Conservation (phyloP, 1,140 invertebrate species). For the Nylanderia fulva region DNA sequence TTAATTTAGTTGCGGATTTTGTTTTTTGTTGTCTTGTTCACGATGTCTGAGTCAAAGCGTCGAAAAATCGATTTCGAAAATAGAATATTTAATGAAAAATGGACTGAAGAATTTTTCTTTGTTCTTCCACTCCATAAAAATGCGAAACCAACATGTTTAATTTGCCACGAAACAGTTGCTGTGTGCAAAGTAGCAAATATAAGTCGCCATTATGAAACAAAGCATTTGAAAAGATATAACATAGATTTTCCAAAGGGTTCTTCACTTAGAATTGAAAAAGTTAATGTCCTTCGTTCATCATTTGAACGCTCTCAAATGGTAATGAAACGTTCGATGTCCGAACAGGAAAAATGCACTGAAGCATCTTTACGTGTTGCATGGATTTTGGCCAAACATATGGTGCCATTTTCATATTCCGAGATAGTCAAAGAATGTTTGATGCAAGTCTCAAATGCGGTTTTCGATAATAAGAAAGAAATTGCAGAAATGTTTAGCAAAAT, state of each 20-base stretch:
- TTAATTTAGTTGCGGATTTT: no score
- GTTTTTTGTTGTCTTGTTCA: not conserved
- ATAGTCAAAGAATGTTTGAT: slow-evolving; percentile 14
- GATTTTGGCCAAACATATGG: slow-evolving; percentile 24
- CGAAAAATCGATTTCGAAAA: slow-evolving; percentile 19
- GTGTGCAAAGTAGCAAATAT: slow-evolving; percentile 21
- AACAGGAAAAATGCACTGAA: slow-evolving; percentile 24
- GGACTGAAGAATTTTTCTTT: slow-evolving; percentile 27
- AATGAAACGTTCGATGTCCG: slow-evolving; percentile 10
- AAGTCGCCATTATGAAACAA: slow-evolving; percentile 18
- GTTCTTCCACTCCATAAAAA: slow-evolving; percentile 2
- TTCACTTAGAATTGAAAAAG: slow-evolving; percentile 29
- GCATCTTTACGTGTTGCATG: slow-evolving; percentile 19
- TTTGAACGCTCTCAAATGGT: slow-evolving; percentile 2
- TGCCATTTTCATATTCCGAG: slow-evolving; percentile 13
- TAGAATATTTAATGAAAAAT: not conserved
- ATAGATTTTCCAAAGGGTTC: slow-evolving; percentile 18
- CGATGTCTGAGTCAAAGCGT: slow-evolving; percentile 18
- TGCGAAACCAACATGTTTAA: slow-evolving; percentile 27
- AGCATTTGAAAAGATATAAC: slow-evolving; percentile 9
- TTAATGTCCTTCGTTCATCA: slow-evolving; percentile 3
- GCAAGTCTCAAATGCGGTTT: slow-evolving; percentile 4
- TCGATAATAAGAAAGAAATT: slow-evolving; percentile 15
- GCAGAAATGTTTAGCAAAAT: slow-evolving; percentile 5
- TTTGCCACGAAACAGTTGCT: slow-evolving; percentile 32